A percentile compares a stretch with the other conserved stretches of the same genome.
phyloP scores from a whole-genome alignment of 2,113 vertebrate genomes.

The Istiophorus platypterus region DNA sequence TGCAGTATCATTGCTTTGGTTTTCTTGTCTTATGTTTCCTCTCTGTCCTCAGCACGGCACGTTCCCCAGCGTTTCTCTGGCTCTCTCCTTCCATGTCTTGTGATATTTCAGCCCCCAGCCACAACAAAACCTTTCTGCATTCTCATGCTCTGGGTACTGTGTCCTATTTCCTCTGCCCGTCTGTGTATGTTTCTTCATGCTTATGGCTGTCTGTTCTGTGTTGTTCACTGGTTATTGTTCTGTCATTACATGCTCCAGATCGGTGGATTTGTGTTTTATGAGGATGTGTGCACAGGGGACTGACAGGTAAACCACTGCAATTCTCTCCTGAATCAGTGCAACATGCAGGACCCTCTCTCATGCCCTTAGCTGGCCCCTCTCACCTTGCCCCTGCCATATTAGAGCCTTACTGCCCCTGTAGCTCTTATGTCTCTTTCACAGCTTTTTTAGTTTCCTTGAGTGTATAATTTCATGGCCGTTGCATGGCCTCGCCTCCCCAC shows the following conservation, averaged over 20 bases:
- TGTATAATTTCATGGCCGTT: slow-evolving; percentile 63
- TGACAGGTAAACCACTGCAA: slow-evolving; percentile 79
- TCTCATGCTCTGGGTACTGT: slow-evolving; percentile 47
- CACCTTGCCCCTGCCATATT: slow-evolving; percentile 13
- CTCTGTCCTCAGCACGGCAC: slow-evolving; percentile 25
- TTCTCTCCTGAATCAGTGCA: slow-evolving; percentile 45
- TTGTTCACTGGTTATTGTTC: slow-evolving; percentile 78
- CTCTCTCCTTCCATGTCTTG: slow-evolving; percentile 47
- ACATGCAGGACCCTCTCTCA: slow-evolving; percentile 41
- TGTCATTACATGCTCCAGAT: slow-evolving; percentile 83
- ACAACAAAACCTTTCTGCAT: slow-evolving; percentile 52
- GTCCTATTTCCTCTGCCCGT: slow-evolving; percentile 29
- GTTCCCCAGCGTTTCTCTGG: slow-evolving; percentile 32
- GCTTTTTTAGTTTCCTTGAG: slow-evolving; percentile 55
- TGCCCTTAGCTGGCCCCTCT: slow-evolving; percentile 27
- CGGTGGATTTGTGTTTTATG: slow-evolving; percentile 83
- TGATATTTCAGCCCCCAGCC: slow-evolving; percentile 44
- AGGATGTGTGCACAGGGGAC: slow-evolving; percentile 79
- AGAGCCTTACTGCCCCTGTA: slow-evolving; percentile 18
- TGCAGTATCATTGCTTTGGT: slow-evolving; percentile 38
- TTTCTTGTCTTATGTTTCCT: slow-evolving; percentile 51
- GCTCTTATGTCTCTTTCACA: slow-evolving; percentile 45
- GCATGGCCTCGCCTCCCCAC: slow-evolving; percentile 69
- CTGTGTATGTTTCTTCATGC: slow-evolving; percentile 47
- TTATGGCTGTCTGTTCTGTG: slow-evolving; percentile 53